Evolutionary conservation across 1,140 invertebrate genomes (phyloP).

Genomic region (Drosophila obscura): DNA sequence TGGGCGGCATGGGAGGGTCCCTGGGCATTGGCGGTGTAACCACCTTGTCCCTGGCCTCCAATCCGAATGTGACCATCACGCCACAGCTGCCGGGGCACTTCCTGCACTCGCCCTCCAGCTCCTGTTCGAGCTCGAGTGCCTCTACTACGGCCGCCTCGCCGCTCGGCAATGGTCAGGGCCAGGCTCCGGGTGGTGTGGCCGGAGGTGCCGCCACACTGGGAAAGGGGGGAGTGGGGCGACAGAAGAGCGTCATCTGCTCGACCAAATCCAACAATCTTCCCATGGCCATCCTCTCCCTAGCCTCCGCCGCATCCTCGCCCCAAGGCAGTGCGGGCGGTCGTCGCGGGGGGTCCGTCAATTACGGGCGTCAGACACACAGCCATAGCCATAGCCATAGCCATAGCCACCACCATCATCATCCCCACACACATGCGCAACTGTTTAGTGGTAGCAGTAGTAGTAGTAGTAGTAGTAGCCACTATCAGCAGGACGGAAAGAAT

Average conservation of each 20-base stretch:
- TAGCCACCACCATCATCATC: constrained; percentile 32
- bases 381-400: constrained; percentile 51
- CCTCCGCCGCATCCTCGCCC: not conserved
- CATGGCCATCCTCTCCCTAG: constrained; percentile 60
- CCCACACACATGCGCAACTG: too few relatives aligned
- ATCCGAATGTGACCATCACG: constrained; percentile 58
- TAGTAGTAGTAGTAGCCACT: constrained; percentile 38
- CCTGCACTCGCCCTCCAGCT: constrained; percentile 71
- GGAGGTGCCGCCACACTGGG: not conserved
- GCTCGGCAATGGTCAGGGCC: constrained; percentile 32
- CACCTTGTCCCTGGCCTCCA: constrained; percentile 26
- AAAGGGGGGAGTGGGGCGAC: constrained; percentile 32
- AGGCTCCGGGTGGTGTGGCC: not conserved
- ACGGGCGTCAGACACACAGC: constrained; percentile 67
- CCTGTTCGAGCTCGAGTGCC: constrained; percentile 62
- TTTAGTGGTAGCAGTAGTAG: constrained; percentile 9
- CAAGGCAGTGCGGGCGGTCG: not conserved
- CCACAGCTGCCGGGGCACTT: constrained; percentile 78
- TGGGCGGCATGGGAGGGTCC: not conserved
- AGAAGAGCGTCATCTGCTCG: constrained; percentile 81
- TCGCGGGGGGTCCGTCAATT: constrained; percentile 13
- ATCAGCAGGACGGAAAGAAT: constrained; percentile 39
- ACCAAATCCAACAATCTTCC: constrained; percentile 69
- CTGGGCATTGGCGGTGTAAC: constrained; percentile 15
- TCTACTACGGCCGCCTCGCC: constrained; percentile 72